Base-by-base conservation (phyloP, 2,888 invertebrate genomes). In the Cordilura impudica region DNA sequence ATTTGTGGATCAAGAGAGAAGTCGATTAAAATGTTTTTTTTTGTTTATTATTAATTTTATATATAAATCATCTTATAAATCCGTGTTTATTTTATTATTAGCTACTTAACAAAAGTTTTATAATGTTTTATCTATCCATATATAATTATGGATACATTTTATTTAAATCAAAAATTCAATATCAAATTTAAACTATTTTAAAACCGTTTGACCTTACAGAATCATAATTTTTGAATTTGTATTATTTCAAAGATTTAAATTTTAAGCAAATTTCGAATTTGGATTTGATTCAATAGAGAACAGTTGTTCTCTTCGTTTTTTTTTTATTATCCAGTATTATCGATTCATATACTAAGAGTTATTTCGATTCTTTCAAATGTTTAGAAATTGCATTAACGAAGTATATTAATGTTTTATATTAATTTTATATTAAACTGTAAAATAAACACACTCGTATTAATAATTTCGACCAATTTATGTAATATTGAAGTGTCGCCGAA, bases 21-120 rank as follows among this genome's bases (percentile, higher is more conserved):
- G 69, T 78, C 75, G 65, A 72, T 81, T 79, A 74, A 63, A 69
- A 63, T 54, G 72, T 63, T 56, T 66, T 14, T 69, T 60, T 63
- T 18, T 39, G 54, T 78, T 56, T 43, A 23, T 54, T n/a, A 23
- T 58, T 29, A 18, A 14, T 18, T 21, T 60, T 31, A 47, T 26
- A 19, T 58, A 65, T 63, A 43, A 21, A 35, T 60, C 31, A n/a
- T 45, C 53, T 53, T 45, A 66, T 26, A 39, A n/a, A 39, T 26
- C 8, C 56, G 49, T 63, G 39, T 60, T 16, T 47, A 70, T 70
- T 61, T 21, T 51, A 19, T 39, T 23, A 43, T 39, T 21, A 39
- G n/a, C 35, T 53, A 43, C 43, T 53, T 71, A 21, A 58, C 43
- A 29, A 45, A 43, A 19, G 18, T 58, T 49, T 12, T 16, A 61